Percentiles rank a stretch among this genome's conserved stretches.
These are phyloP conservation scores for Archegozetes longisetosus DNA, from an alignment of 1,140 invertebrate genomes.

Conservation along the genomic window DNA sequence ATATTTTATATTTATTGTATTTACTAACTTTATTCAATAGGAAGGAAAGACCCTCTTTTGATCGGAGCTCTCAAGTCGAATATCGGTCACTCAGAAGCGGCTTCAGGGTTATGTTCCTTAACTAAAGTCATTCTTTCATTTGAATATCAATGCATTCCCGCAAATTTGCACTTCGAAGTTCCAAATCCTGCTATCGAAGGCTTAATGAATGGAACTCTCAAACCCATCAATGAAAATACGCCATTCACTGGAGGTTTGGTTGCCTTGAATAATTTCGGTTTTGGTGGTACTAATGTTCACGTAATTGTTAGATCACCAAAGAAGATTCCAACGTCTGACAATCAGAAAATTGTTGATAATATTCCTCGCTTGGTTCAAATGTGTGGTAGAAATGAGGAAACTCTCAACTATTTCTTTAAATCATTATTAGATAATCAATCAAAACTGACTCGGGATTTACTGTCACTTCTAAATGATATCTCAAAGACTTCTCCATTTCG, in stretches of 20 bases:
- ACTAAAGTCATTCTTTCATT: slow-evolving; percentile 35
- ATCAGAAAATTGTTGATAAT: slow-evolving; percentile 29
- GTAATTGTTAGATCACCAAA: slow-evolving; percentile 42
- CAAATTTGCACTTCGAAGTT: slow-evolving; percentile 41
- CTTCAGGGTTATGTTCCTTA: too few relatives aligned
- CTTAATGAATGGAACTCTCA: too few relatives aligned
- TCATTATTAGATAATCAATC: slow-evolving; percentile 27
- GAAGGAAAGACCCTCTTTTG: too few relatives aligned
- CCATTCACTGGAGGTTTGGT: too few relatives aligned
- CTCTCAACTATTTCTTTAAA: slow-evolving; percentile 28
- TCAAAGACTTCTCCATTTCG: slow-evolving; percentile 1
- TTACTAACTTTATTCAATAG: slow-evolving; percentile 18
- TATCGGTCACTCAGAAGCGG: too few relatives aligned
- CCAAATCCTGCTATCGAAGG: too few relatives aligned
- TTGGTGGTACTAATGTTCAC: slow-evolving; percentile 92
- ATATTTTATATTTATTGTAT: not conserved
- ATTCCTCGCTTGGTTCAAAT: slow-evolving; percentile 28
- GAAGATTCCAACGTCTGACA: slow-evolving; percentile 26
- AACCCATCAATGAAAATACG: too few relatives aligned
- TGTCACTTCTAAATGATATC: slow-evolving; percentile 14
- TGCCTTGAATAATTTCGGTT: slow-evolving; percentile 88
- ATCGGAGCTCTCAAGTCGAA: too few relatives aligned
- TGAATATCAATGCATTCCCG: slow-evolving; percentile 33
- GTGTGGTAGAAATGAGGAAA: slow-evolving; percentile 33
- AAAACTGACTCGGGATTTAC: too few relatives aligned